A percentile compares a stretch with the other conserved stretches of the same genome.
Conservation (phyloP, 2,888 invertebrate genomes). For the Oasisia sp. region DNA sequence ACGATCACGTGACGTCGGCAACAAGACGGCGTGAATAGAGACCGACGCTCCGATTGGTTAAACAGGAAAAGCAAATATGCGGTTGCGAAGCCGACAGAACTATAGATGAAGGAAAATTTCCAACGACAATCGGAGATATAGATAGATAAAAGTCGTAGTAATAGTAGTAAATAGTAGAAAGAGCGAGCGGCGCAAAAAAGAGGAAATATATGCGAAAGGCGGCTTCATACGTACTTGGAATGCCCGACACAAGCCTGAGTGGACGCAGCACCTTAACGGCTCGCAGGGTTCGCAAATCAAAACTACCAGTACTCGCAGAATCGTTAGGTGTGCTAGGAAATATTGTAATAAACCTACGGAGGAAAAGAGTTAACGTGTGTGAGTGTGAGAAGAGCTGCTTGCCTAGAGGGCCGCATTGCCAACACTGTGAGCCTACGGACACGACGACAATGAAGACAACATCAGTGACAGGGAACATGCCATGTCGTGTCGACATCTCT, state of each 20-base stretch:
- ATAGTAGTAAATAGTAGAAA: background rate
- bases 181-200: conserved; percentile 1
- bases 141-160: background rate
- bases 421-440: background rate
- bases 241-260: conserved; percentile 99
- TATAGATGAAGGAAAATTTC: background rate
- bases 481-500: conserved; percentile 17
- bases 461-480: conserved; percentile 1
- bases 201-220: background rate
- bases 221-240: conserved; percentile 92
- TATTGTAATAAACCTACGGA: conserved; percentile 64
- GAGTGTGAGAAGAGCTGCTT: background rate
- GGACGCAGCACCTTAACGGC: conserved; percentile 99
- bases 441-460: background rate
- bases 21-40: background rate
- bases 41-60: background rate
- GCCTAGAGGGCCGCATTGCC: background rate
- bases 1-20: background rate
- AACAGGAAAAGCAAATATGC: background rate
- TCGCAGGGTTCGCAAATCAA: conserved; percentile 99
- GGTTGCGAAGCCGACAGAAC: conserved; percentile 13
- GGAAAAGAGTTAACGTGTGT: conserved; percentile 34
- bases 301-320: conserved; percentile 42
- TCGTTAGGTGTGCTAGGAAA: conserved; percentile 85
- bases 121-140: background rate